phyloP scores from a whole-genome alignment of 2,113 vertebrate genomes.

The Laterallus jamaicensis region DNA sequence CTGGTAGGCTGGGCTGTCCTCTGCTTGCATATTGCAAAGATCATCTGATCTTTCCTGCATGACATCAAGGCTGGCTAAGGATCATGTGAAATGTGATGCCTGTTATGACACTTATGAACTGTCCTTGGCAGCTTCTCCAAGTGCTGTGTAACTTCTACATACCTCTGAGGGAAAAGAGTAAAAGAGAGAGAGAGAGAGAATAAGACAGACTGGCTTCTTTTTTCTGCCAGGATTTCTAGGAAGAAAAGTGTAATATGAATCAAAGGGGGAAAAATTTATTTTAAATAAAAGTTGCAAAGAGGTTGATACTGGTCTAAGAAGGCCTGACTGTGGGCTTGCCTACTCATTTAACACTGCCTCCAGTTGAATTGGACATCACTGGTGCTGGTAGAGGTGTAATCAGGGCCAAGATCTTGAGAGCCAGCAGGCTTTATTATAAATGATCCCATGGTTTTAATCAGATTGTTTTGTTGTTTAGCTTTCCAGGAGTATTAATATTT shows the following conservation, averaged over 20 bases:
- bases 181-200: neutral
- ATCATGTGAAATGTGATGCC: conserved; percentile 63
- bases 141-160: conserved; percentile 79
- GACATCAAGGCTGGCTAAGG: conserved; percentile 5
- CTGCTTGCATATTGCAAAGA: neutral
- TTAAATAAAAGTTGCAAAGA: neutral
- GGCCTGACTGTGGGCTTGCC: neutral
- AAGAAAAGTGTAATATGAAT: neutral
- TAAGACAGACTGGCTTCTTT: neutral
- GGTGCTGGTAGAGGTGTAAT: neutral
- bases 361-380: neutral
- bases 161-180: conserved; percentile 75
- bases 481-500: neutral
- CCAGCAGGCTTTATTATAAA: neutral
- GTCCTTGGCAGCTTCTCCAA: conserved; percentile 81
- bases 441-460: neutral
- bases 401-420: neutral
- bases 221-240: neutral
- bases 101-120: conserved; percentile 83
- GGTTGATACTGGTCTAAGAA: neutral
- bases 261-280: neutral
- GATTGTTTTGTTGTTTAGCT: neutral
- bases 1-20: neutral
- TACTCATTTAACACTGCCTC: neutral
- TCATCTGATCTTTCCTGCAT: conserved; percentile 7